A percentile compares a stretch with the other conserved stretches of the same genome.
Conservation (phyloP, 1,140 invertebrate genomes). For the Drosophila sucinea region DNA sequence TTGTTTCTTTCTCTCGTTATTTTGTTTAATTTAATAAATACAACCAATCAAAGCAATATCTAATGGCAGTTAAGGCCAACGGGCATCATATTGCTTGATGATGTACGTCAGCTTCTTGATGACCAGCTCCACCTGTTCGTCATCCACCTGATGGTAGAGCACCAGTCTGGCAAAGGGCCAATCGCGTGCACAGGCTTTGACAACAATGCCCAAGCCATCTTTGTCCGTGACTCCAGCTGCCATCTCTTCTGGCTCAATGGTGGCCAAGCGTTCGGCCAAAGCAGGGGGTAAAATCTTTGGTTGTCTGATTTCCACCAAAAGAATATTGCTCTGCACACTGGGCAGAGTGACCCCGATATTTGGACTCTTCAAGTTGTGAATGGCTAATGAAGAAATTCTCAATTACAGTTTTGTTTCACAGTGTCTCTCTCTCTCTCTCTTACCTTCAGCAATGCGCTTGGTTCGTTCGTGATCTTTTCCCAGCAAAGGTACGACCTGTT, state of each 20-base stretch:
- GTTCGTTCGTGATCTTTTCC: slow-evolving; percentile 90
- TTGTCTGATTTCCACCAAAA: slow-evolving; percentile 87
- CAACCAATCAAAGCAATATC: slow-evolving; percentile 27
- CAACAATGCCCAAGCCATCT: slow-evolving; percentile 83
- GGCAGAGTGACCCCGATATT: slow-evolving; percentile 87
- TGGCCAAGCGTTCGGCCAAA: slow-evolving; percentile 85
- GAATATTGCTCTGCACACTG: slow-evolving; percentile 90
- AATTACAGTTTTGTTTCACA: slow-evolving; percentile 2
- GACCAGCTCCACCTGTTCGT: slow-evolving; percentile 86
- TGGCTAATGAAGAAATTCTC: slow-evolving; percentile 83
- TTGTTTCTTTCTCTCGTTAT: slow-evolving; percentile 23
- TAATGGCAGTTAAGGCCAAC: slow-evolving; percentile 38
- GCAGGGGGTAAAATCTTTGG: slow-evolving; percentile 84
- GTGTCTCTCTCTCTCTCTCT: slow-evolving; percentile 29
- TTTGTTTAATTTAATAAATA: slow-evolving; percentile 42
- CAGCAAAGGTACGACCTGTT: slow-evolving; percentile 89
- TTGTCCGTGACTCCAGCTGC: slow-evolving; percentile 83
- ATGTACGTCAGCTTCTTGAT: slow-evolving; percentile 87
- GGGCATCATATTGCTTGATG: slow-evolving; percentile 84
- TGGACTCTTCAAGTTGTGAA: slow-evolving; percentile 85
- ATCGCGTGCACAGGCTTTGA: slow-evolving; percentile 85
- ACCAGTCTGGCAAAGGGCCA: slow-evolving; percentile 86
- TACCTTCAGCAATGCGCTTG: slow-evolving; percentile 88
- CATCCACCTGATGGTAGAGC: slow-evolving; percentile 87
- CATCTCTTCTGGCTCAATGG: slow-evolving; percentile 85